Percentiles rank a stretch among this genome's conserved stretches.
These are phyloP conservation scores for Eublepharis macularius DNA, from an alignment of 2,113 vertebrate genomes.

Conservation along the genomic window DNA sequence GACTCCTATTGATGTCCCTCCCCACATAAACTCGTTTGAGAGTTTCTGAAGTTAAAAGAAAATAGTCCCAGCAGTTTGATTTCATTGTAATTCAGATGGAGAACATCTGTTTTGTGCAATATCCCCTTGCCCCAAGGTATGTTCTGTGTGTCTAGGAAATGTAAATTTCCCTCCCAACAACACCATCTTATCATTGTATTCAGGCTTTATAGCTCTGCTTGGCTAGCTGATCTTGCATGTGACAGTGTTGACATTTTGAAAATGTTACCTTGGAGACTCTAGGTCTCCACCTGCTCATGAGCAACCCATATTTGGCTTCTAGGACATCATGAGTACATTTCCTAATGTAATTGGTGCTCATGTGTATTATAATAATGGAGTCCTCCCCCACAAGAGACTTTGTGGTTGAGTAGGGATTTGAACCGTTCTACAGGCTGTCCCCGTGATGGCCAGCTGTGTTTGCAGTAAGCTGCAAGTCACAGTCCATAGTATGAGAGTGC, in stretches of 20 bases:
- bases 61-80: not conserved
- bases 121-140: not conserved
- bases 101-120: not conserved
- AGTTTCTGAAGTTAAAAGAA: not conserved
- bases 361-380: not conserved
- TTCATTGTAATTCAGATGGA: not conserved
- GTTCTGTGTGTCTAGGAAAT: not conserved
- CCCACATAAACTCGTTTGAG: not conserved
- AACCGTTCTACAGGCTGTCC: no score
- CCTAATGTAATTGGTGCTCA: not conserved
- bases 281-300: not conserved
- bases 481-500: no score
- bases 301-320: not conserved
- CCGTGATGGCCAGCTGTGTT: no score
- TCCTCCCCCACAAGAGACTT: no score
- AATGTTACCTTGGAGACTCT: not conserved
- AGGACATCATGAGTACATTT: not conserved
- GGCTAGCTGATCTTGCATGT: not conserved
- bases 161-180: not conserved
- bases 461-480: no score
- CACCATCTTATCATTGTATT: not conserved
- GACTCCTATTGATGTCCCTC: not conserved
- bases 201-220: not conserved
- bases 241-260: not conserved
- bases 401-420: no score